Base-by-base conservation (phyloP, 2,888 invertebrate genomes). In the Ennomos fuscantarius region DNA sequence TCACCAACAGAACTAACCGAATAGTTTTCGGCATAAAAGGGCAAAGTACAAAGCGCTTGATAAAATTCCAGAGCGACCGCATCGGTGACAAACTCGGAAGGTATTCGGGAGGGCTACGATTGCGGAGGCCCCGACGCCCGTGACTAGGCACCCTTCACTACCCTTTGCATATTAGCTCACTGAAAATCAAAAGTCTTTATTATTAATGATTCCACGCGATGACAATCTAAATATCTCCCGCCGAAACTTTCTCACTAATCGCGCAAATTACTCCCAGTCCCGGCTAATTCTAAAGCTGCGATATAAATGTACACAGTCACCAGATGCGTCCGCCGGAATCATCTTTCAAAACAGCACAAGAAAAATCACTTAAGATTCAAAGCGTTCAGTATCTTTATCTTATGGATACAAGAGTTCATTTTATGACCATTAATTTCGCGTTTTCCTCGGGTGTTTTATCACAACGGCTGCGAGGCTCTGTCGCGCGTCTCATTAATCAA, bases 401-500 rank as follows among this genome's bases (percentile, higher is more conserved):
- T 78, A 74, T 79, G 81, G 87, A 89, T 89, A 87, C 91, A 89
- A 91, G 90, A 91, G 92, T 92, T 92, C 92, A 92, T 92, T 92
- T 92, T 90, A 90, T 92, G 89, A 90, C 90, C 91, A 92, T 92
- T 92, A 92, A 92, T 92, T 90, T 91, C 84, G 89, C 74, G 86
- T 86, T 90, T 90, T 89, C 87, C 81, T 87, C 79, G 88, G 89
- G 88, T 89, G 89, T 89, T 91, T 92, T 92, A 92, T 92, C 91
- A 84, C 84, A 86, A 82, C 87, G 84, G 85, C 87, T 88, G 88
- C 86, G 88, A 83, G 81, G 79, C 88, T 89, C 90, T 89, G 92
- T 91, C 91, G 91, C 91, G 86, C 83, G 91, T 87, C 91, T 89
- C 92, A 92, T 92, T 92, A 92, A 92, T 92, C 92, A 92, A 91